Base-by-base conservation (phyloP, 2,888 invertebrate genomes). In the Eupithecia subumbrata region DNA sequence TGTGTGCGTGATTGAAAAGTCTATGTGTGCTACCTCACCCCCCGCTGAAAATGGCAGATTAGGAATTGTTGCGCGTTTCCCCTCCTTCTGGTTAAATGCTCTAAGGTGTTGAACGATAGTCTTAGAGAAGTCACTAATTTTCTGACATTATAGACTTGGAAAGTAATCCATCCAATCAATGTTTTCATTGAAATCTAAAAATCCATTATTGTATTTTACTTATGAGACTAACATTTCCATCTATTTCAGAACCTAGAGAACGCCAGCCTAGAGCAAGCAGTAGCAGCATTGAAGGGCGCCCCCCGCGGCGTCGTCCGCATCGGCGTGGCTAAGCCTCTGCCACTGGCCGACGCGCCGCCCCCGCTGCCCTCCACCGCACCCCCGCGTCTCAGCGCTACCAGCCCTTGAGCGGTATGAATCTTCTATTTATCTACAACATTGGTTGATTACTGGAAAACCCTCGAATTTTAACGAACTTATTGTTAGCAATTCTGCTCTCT, bases 271-370 rank as follows among this genome's bases (percentile, higher is more conserved):
- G 99, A 99, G 92, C 98, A 98, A 92, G 99, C 99, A 4, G 99
- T 99, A 70, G 98, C 99, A 86, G 99, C 99, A 3, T 92, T 99
- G 81, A 99, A 99, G 92, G 98, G 99, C 52, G 99, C 99, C 5
- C 97, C 98, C 0, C 97, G 98, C 86, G 99, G 99, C 70, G 96
- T 97, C 71, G 99, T 99, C 2, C 96, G 97, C 81, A 98, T 99
- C 86, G 99, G 99, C 66, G 99, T 99, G 73, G 99, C 99, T 83
- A 98, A 98, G 93, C 98, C 98, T 52, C 95, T 98, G 85, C 98
- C 98, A 79, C 96, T 97, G 83, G 96, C 97, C 16, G 97, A 97
- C 89, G 97, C 91, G 63, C 92, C 93, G 79, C 93, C 92, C 40
- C 92, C 92, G 52, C 90, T 90, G 22, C 92, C 92, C 71, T 81